These are phyloP conservation scores for Pelecanoides urinatrix DNA, from an alignment of 2,113 vertebrate species.

Conservation along the genomic window DNA sequence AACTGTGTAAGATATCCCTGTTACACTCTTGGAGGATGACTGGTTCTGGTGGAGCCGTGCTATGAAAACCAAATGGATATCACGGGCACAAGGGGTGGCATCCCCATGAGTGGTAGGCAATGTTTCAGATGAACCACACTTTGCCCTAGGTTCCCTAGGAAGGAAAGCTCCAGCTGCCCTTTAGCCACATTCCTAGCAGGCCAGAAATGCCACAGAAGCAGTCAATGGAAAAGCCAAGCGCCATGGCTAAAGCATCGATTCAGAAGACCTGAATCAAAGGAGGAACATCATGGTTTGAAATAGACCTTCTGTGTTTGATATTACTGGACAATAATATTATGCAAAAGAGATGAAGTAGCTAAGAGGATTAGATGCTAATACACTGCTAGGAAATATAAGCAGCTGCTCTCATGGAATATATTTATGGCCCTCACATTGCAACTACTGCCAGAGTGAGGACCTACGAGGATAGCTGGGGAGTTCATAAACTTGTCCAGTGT, in stretches of 20 bases:
- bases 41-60: background rate
- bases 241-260: background rate
- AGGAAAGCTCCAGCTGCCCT: conserved; percentile 14
- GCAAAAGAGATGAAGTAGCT: background rate
- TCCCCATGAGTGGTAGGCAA: background rate
- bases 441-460: background rate
- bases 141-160: conserved; percentile 2
- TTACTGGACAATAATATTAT: conserved; percentile 1
- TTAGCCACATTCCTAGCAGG: conserved; percentile 21
- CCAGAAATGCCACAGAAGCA: conserved; percentile 45
- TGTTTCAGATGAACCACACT: background rate
- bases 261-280: background rate
- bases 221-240: conserved; percentile 15
- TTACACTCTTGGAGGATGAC: background rate
- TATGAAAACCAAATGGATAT: background rate
- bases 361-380: conserved; percentile 23
- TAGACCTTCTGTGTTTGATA: background rate
- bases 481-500: background rate
- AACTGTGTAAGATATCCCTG: background rate
- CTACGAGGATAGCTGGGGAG: background rate
- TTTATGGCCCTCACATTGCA: background rate
- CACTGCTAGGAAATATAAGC: background rate
- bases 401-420: background rate
- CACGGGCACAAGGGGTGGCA: background rate
- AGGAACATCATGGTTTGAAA: background rate